phyloP scores from a whole-genome alignment of 2,113 vertebrate species.

The Vicugna pacos region DNA sequence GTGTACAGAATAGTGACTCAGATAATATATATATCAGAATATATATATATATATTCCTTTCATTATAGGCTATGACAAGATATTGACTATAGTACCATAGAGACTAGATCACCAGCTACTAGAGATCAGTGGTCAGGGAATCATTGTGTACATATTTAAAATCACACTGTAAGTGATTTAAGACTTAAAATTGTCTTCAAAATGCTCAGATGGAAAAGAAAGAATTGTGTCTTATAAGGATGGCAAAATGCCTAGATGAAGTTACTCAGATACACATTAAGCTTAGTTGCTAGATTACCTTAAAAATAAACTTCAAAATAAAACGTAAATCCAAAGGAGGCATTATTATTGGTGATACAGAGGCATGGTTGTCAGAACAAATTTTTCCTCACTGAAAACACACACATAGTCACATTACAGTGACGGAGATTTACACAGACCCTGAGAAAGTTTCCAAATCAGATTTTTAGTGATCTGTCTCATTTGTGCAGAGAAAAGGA shows the following conservation, averaged over 20 bases:
- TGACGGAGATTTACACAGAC: not conserved
- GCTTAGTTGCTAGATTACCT: not conserved
- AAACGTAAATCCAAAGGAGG: not conserved
- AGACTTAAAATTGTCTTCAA: not conserved
- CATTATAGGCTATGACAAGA: no score
- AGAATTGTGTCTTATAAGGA: not conserved
- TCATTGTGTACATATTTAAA: not conserved
- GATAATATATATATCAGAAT: no score
- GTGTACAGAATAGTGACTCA: no score
- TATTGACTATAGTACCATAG: no score
- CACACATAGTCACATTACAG: not conserved
- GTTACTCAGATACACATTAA: not conserved
- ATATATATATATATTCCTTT: no score
- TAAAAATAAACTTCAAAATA: not conserved
- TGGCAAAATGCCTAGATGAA: not conserved
- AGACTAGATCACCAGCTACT: not conserved
- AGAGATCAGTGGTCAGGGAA: not conserved
- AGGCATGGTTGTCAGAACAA: not conserved
- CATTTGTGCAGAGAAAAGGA: not conserved
- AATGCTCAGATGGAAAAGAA: not conserved
- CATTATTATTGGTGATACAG: not conserved
- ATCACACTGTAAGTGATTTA: not conserved
- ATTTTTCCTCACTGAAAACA: not conserved
- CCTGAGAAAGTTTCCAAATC: not conserved
- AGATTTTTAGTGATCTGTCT: slow-evolving; percentile 8